Evolutionary conservation across 1,140 invertebrate genomes (phyloP).

Genomic region (Apocrypta bakeri): DNA sequence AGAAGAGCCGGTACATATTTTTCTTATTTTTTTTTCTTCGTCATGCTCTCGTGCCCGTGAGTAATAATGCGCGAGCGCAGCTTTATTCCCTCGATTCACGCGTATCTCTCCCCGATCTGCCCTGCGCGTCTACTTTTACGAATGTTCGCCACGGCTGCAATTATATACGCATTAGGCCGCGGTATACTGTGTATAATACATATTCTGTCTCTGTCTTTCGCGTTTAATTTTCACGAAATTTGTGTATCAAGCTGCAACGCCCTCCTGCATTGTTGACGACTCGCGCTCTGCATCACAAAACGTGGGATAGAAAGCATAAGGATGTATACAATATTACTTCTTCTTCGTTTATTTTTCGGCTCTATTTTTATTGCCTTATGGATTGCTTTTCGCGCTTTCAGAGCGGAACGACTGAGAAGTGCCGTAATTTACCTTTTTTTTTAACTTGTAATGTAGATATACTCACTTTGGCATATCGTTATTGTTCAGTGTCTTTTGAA

Average conservation of each 20-base stretch:
- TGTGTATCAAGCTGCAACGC: background rate
- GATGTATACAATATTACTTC: background rate
- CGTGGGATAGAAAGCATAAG: background rate
- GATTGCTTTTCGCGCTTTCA: slow-evolving; percentile 1
- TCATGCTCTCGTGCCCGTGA: slow-evolving; percentile 49
- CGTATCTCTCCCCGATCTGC: slow-evolving; percentile 15
- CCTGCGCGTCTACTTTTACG: slow-evolving; percentile 18
- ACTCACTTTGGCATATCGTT: background rate
- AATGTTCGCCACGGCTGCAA: slow-evolving; percentile 16
- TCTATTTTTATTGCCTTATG: background rate
- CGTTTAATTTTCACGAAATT: background rate
- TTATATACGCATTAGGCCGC: slow-evolving; percentile 32
- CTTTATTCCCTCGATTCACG: slow-evolving; percentile 25
- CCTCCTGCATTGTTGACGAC: background rate
- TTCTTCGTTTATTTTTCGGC: background rate
- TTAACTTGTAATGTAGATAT: too few species aligned
- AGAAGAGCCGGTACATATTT: background rate
- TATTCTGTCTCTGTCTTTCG: background rate
- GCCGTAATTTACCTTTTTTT: background rate
- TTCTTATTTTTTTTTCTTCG: slow-evolving; percentile 3
- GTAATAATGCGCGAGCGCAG: slow-evolving; percentile 42
- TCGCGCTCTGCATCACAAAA: background rate
- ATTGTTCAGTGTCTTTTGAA: background rate
- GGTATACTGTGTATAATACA: background rate
- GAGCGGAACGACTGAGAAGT: background rate